phyloP scores from a whole-genome alignment of 1,140 invertebrate species.

The Meteorus sp. region DNA sequence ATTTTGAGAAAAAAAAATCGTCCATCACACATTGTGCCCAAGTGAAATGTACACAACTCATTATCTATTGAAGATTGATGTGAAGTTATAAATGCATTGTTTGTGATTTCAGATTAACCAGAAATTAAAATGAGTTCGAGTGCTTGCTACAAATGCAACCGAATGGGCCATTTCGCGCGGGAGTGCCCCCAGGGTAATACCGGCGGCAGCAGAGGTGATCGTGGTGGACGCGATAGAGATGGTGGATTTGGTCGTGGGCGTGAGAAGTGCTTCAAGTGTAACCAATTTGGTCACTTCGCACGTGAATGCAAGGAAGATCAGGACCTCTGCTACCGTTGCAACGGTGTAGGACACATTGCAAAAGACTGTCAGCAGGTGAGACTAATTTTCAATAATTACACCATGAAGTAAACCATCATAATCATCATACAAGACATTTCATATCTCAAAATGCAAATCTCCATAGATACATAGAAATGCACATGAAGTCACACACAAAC shows the following conservation, averaged over 20 bases:
- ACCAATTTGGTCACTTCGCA: slow-evolving; percentile 89
- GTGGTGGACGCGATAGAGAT: slow-evolving; percentile 58
- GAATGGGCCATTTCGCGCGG: slow-evolving; percentile 82
- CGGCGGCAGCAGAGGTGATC: slow-evolving; percentile 58
- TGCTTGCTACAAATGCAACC: slow-evolving; percentile 89
- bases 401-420: too few relatives aligned
- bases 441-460: too few relatives aligned
- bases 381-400: too few relatives aligned
- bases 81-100: too few relatives aligned
- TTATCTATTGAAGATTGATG: too few relatives aligned
- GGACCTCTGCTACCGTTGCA: slow-evolving; percentile 84
- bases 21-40: too few relatives aligned
- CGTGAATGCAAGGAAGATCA: slow-evolving; percentile 87
- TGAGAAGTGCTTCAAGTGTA: slow-evolving; percentile 94
- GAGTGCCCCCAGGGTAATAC: slow-evolving; percentile 73
- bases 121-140: slow-evolving; percentile 60
- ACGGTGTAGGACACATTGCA: slow-evolving; percentile 84
- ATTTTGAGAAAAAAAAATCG: too few relatives aligned
- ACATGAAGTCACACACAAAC: too few relatives aligned
- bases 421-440: too few relatives aligned
- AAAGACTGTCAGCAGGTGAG: slow-evolving; percentile 78
- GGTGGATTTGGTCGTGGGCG: slow-evolving; percentile 65
- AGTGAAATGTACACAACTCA: too few relatives aligned
- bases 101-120: slow-evolving; percentile 19
- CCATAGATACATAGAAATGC: too few relatives aligned